Percentiles rank a stretch among this genome's conserved stretches.
phyloP scores from a whole-genome alignment of 2,888 invertebrate genomes.

The Chrysina gloriosa region DNA sequence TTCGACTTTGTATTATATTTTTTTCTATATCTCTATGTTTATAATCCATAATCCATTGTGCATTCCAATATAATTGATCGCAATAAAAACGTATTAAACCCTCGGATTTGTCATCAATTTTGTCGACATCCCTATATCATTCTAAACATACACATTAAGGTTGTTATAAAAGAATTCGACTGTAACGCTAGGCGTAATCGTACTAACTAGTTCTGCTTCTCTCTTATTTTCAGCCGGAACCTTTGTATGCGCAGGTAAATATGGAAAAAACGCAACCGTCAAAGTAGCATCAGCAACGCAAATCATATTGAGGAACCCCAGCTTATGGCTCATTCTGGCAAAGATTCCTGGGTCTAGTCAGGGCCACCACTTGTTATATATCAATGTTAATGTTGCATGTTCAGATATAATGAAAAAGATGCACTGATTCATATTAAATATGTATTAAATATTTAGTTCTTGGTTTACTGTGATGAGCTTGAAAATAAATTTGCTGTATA shows the following conservation, averaged over 20 bases:
- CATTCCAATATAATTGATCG: too few relatives aligned
- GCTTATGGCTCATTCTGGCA: slow-evolving; percentile 60
- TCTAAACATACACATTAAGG: too few relatives aligned
- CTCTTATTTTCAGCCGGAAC: slow-evolving; percentile 66
- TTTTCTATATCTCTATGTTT: too few relatives aligned
- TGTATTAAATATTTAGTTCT: slow-evolving; percentile 63
- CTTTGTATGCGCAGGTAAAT: slow-evolving; percentile 75
- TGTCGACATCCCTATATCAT: not conserved
- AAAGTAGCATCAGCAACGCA: slow-evolving; percentile 61
- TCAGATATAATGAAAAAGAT: slow-evolving; percentile 55
- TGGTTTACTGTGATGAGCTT: slow-evolving; percentile 66
- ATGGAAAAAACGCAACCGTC: slow-evolving; percentile 72
- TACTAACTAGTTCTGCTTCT: slow-evolving; percentile 13
- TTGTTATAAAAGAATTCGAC: slow-evolving; percentile 22
- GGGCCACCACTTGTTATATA: slow-evolving; percentile 56
- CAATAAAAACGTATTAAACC: not conserved
- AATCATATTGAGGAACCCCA: slow-evolving; percentile 60
- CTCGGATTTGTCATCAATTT: not conserved
- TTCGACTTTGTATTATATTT: too few relatives aligned
- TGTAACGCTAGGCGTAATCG: not conserved
- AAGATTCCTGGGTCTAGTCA: slow-evolving; percentile 65
- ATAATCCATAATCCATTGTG: too few relatives aligned
- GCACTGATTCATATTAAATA: slow-evolving; percentile 64
- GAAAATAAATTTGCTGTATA: slow-evolving; percentile 63
- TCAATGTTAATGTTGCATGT: slow-evolving; percentile 63